Percentiles rank a stretch among this genome's conserved stretches.
Conservation (phyloP, 2,797 vertebrate genomes). For the Ctenosaura bakeri region DNA sequence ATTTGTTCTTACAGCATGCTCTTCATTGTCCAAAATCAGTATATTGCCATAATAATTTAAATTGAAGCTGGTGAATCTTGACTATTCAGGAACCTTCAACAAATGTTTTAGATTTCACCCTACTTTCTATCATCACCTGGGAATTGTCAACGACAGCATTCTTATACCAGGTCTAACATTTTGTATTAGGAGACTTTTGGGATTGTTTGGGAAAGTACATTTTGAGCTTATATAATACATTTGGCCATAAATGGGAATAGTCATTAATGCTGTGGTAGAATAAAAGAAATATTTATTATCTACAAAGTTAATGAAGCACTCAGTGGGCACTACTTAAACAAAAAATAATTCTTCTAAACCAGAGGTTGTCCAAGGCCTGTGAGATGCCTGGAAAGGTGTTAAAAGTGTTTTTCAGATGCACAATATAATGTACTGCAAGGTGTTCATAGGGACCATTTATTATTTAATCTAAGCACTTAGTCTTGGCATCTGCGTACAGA, state of each 20-base stretch:
- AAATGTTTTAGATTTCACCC: not conserved
- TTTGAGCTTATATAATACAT: conserved; percentile 70
- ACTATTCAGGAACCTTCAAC: not conserved
- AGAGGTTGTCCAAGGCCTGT: conserved; percentile 64
- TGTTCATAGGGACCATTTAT: conserved; percentile 81
- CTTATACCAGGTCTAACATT: conserved; percentile 31
- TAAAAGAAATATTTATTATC: conserved; percentile 75
- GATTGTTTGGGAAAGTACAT: conserved; percentile 61
- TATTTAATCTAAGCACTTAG: conserved; percentile 85
- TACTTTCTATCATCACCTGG: not conserved
- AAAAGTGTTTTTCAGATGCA: conserved; percentile 57
- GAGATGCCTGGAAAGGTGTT: conserved; percentile 65
- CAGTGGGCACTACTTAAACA: conserved; percentile 62
- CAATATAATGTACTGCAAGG: conserved; percentile 61
- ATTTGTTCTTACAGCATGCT: not conserved
- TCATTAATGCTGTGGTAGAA: conserved; percentile 72
- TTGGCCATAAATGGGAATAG: conserved; percentile 70
- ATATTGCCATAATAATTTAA: not conserved
- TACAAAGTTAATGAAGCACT: conserved; percentile 74
- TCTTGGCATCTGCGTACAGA: conserved; percentile 73
- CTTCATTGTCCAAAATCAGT: not conserved
- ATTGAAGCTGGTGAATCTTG: not conserved
- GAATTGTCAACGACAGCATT: not conserved
- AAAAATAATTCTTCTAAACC: conserved; percentile 67
- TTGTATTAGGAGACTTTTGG: conserved; percentile 64